Percentiles rank a stretch among this genome's conserved stretches.
Evolutionary conservation across 2,797 vertebrate genomes (phyloP).

Genomic region (Tragopan temminckii): DNA sequence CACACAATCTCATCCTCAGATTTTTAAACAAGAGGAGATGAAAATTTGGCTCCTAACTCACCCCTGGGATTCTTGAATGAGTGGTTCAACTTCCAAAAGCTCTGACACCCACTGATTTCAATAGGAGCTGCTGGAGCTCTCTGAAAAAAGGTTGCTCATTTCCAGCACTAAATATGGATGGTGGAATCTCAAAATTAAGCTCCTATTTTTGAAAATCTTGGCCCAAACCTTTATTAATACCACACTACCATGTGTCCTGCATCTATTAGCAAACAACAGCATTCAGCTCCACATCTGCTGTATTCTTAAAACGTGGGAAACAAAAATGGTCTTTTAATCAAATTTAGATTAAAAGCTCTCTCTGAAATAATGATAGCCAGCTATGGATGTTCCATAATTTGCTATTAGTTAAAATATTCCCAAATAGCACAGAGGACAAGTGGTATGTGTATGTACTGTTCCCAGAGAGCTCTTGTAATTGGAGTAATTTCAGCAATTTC

Average conservation of each 20-base stretch:
- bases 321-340: slow-evolving; percentile 14
- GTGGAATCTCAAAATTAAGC: slow-evolving; percentile 42
- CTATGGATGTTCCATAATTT: not conserved
- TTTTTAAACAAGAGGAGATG: slow-evolving; percentile 19
- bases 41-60: slow-evolving; percentile 40
- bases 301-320: slow-evolving; percentile 32
- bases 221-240: slow-evolving; percentile 53
- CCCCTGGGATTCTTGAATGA: slow-evolving; percentile 39
- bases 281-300: slow-evolving; percentile 45
- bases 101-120: slow-evolving; percentile 53
- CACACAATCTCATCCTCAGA: not conserved
- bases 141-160: slow-evolving; percentile 33
- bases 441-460: not conserved
- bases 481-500: slow-evolving; percentile 36
- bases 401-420: not conserved
- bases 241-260: slow-evolving; percentile 1
- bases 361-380: slow-evolving; percentile 12
- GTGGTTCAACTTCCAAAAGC: slow-evolving; percentile 39
- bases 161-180: slow-evolving; percentile 62
- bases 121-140: slow-evolving; percentile 40
- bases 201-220: slow-evolving; percentile 59
- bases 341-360: slow-evolving; percentile 28
- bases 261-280: slow-evolving; percentile 20
- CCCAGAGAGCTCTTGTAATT: not conserved
- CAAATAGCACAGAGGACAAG: not conserved